Evolutionary conservation across 2,888 invertebrate genomes (phyloP).

Genomic region (Tetranychus truncatus): DNA sequence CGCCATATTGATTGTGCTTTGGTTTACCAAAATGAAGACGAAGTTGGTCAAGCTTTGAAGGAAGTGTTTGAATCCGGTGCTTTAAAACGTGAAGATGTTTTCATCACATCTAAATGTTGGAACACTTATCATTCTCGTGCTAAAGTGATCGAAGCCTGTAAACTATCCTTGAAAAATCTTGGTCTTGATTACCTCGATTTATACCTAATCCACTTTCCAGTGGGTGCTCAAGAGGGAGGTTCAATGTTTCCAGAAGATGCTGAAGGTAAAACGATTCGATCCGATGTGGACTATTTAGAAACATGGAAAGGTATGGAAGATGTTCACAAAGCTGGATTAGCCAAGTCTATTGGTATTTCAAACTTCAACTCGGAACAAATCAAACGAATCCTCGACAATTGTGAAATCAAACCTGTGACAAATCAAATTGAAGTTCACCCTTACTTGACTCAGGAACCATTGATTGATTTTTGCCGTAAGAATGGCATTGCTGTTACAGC

Average conservation of each 20-base stretch:
- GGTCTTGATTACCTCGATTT: conserved; percentile 60
- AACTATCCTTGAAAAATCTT: conserved; percentile 52
- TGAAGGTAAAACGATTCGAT: conserved; percentile 43
- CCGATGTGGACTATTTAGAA: conserved; percentile 50
- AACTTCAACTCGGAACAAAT: conserved; percentile 63
- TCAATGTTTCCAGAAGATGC: conserved; percentile 36
- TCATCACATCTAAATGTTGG: conserved; percentile 39
- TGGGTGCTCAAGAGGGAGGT: conserved; percentile 43
- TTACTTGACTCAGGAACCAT: conserved; percentile 42
- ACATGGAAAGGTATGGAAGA: conserved; percentile 48
- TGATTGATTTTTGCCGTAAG: conserved; percentile 46
- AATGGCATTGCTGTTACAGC: conserved; percentile 49
- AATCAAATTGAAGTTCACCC: conserved; percentile 54
- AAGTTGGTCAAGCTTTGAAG: no score
- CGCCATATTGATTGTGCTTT: no score
- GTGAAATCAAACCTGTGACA: conserved; percentile 34
- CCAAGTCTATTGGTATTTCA: conserved; percentile 55
- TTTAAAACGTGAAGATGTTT: no score
- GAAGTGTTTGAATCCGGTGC: no score
- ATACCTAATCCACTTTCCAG: conserved; percentile 81
- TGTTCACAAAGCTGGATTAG: conserved; percentile 47
- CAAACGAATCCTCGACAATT: conserved; percentile 43
- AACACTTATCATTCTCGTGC: conserved; percentile 59
- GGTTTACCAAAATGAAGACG: no score
- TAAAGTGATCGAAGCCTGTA: conserved; percentile 51